These are phyloP conservation scores for Poeciliopsis prolifica DNA, from an alignment of 2,113 vertebrate species.

Conservation along the genomic window DNA sequence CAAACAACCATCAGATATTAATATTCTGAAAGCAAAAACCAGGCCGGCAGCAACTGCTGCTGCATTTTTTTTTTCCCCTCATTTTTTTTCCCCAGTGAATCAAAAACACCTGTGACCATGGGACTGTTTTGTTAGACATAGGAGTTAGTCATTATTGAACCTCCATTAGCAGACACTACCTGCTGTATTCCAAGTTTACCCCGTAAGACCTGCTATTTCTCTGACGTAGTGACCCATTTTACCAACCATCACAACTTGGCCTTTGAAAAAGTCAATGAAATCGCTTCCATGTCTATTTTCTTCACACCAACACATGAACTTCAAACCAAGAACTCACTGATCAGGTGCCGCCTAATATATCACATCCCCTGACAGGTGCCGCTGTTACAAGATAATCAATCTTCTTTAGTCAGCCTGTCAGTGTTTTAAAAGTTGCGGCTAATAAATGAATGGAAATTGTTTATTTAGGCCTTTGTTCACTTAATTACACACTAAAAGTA, in stretches of 20 bases:
- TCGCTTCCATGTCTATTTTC: background rate
- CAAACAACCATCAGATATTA: too few relatives aligned
- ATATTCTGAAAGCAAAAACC: too few relatives aligned
- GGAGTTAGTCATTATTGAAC: background rate
- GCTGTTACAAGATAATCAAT: background rate
- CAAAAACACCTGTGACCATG: background rate
- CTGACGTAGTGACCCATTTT: background rate
- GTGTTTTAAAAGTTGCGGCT: background rate
- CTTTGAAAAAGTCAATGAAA: background rate
- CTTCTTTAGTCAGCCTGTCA: constrained; percentile 1
- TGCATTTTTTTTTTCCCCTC: too few relatives aligned
- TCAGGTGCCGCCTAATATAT: background rate
- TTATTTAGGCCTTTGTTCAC: background rate
- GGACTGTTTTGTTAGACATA: too few relatives aligned
- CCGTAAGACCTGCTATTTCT: background rate
- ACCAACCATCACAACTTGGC: background rate
- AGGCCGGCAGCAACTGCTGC: too few relatives aligned
- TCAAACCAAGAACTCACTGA: background rate
- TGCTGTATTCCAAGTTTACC: background rate
- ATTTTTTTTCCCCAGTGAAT: too few relatives aligned
- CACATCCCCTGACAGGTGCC: background rate
- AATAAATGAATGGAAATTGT: background rate
- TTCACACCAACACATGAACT: too few relatives aligned
- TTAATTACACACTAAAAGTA: background rate
- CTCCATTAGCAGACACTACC: background rate